Percentiles rank a stretch among this genome's conserved stretches.
These are phyloP conservation scores for Troides aeacus DNA, from an alignment of 2,888 invertebrate species.

Conservation along the genomic window DNA sequence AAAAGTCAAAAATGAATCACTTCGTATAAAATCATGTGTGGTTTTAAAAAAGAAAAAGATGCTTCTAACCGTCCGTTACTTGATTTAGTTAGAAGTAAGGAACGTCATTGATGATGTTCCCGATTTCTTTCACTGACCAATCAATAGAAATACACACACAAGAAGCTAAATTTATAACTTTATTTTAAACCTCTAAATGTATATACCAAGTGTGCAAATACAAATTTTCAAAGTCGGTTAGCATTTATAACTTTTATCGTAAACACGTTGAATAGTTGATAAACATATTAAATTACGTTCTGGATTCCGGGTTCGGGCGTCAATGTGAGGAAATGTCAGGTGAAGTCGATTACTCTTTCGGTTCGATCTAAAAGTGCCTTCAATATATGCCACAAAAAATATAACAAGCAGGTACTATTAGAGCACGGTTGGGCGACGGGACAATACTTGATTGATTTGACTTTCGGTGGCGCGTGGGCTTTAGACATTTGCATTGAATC, in stretches of 20 bases:
- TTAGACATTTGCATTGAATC: constrained; percentile 73
- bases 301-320: constrained; percentile 72
- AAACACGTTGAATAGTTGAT: constrained; percentile 42
- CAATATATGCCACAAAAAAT: constrained; percentile 58
- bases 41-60: too few species aligned
- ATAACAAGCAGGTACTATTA: constrained; percentile 43
- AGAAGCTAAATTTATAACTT: too few species aligned
- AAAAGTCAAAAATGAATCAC: too few species aligned
- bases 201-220: too few species aligned
- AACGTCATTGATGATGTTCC: too few species aligned
- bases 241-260: constrained; percentile 36
- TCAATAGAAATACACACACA: too few species aligned
- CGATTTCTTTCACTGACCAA: too few species aligned
- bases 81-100: too few species aligned
- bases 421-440: constrained; percentile 37
- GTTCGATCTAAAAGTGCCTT: constrained; percentile 67
- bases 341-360: constrained; percentile 54
- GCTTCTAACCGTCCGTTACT: too few species aligned
- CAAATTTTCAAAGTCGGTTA: constrained; percentile 22
- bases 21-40: too few species aligned
- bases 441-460: constrained; percentile 70
- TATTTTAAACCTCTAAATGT: too few species aligned
- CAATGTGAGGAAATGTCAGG: constrained; percentile 66
- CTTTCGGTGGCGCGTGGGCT: constrained; percentile 51
- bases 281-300: constrained; percentile 46